These are phyloP conservation scores for Drosophila arizonae DNA, from an alignment of 1,140 invertebrate genomes.

Conservation along the genomic window DNA sequence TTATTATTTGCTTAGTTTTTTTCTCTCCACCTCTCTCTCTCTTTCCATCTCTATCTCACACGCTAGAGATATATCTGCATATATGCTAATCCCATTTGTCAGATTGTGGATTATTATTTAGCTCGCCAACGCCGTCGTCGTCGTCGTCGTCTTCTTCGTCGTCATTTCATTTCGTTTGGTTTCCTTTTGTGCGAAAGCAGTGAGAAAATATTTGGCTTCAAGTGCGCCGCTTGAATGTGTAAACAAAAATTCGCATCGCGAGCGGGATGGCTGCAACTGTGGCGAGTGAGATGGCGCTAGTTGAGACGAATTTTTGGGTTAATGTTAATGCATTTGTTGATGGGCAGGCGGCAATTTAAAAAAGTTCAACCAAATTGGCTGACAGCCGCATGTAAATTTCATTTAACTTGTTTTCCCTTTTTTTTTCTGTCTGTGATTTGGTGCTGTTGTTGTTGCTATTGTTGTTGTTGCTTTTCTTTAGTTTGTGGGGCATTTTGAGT, in stretches of 20 bases:
- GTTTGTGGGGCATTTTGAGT: slow-evolving; percentile 41
- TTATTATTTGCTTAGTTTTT: background rate
- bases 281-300: slow-evolving; percentile 19
- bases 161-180: slow-evolving; percentile 30
- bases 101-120: slow-evolving; percentile 39
- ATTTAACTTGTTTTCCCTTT: slow-evolving; percentile 76
- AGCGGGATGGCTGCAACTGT: background rate
- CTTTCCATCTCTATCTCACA: slow-evolving; percentile 14
- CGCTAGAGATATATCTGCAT: slow-evolving; percentile 3
- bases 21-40: background rate
- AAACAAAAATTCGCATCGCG: slow-evolving; percentile 54
- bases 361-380: slow-evolving; percentile 75
- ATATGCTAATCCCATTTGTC: slow-evolving; percentile 46
- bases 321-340: slow-evolving; percentile 75
- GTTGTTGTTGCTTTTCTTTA: slow-evolving; percentile 50
- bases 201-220: slow-evolving; percentile 57
- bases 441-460: slow-evolving; percentile 26
- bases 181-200: slow-evolving; percentile 44
- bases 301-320: slow-evolving; percentile 64
- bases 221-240: slow-evolving; percentile 64
- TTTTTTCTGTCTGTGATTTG: slow-evolving; percentile 11
- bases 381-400: slow-evolving; percentile 75
- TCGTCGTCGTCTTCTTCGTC: background rate
- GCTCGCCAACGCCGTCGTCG: slow-evolving; percentile 5
- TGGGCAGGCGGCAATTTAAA: slow-evolving; percentile 69